phyloP scores from a whole-genome alignment of 2,113 vertebrate species.

The Chionis minor region DNA sequence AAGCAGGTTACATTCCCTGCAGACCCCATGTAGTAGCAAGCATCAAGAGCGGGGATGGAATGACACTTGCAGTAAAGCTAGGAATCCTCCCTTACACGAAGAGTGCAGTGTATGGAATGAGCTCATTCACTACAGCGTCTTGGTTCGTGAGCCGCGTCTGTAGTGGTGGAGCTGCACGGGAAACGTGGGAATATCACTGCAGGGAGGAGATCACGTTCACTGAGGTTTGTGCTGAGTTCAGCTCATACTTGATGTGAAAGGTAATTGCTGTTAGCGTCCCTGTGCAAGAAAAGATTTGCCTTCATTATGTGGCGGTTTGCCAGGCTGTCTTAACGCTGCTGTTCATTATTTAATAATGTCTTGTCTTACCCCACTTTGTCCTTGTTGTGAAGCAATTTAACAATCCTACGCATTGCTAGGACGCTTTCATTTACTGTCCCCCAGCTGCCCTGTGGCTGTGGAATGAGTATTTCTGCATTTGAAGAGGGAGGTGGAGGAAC shows the following conservation, averaged over 20 bases:
- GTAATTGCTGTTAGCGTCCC: neutral
- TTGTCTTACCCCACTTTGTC: neutral
- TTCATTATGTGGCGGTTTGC: neutral
- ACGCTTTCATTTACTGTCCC: neutral
- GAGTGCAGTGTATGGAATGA: neutral
- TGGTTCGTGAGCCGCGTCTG: neutral
- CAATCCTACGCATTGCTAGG: neutral
- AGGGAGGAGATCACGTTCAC: neutral
- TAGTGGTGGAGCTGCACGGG: neutral
- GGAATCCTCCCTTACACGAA: accelerated
- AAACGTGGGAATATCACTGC: neutral
- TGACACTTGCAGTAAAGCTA: neutral
- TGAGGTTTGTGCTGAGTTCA: neutral
- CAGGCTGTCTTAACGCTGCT: neutral
- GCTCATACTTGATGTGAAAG: neutral
- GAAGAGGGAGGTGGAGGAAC: neutral
- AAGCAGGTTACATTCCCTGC: neutral
- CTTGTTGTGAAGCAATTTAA: neutral
- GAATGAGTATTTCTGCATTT: neutral
- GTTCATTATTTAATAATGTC: neutral
- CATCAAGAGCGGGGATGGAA: neutral
- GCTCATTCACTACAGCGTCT: neutral
- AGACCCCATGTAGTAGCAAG: neutral
- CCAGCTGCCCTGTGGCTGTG: neutral
- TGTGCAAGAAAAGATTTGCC: neutral